phyloP scores from a whole-genome alignment of 2,113 vertebrate genomes.

The Pagrus major region DNA sequence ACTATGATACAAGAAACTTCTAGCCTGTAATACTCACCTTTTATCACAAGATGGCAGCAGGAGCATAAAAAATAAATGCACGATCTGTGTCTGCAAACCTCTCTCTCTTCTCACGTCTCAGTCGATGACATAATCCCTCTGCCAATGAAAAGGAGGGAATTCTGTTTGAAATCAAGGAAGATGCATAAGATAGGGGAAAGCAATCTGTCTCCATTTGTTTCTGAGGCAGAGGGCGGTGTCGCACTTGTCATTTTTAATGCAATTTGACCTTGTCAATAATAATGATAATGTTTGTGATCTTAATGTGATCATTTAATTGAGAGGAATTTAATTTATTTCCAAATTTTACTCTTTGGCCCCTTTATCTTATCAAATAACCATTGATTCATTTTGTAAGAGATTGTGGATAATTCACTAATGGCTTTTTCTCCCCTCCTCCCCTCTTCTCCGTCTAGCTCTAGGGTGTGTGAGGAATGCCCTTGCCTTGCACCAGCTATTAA shows the following conservation, averaged over 20 bases:
- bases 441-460: neutral
- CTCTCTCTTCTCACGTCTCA: neutral
- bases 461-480: constrained; percentile 17
- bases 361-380: neutral
- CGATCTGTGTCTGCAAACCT: neutral
- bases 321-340: neutral
- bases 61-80: neutral
- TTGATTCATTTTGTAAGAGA: neutral
- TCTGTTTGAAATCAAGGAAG: constrained; percentile 38
- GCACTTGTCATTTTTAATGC: neutral
- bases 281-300: neutral
- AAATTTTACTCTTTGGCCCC: neutral
- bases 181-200: neutral
- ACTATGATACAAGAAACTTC: neutral
- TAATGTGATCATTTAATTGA: neutral
- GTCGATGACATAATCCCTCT: constrained; percentile 60
- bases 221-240: neutral
- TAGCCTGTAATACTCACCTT: neutral
- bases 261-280: neutral
- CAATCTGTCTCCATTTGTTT: neutral
- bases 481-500: constrained; percentile 29
- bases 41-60: constrained; percentile 55
- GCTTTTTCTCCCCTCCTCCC: neutral
- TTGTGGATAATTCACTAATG: neutral
- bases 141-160: constrained; percentile 29